Evolutionary conservation across 2,113 vertebrate genomes (phyloP), one percentile per base, ranked within the genome.

Genomic region (Apeltes quadracus): DNA sequence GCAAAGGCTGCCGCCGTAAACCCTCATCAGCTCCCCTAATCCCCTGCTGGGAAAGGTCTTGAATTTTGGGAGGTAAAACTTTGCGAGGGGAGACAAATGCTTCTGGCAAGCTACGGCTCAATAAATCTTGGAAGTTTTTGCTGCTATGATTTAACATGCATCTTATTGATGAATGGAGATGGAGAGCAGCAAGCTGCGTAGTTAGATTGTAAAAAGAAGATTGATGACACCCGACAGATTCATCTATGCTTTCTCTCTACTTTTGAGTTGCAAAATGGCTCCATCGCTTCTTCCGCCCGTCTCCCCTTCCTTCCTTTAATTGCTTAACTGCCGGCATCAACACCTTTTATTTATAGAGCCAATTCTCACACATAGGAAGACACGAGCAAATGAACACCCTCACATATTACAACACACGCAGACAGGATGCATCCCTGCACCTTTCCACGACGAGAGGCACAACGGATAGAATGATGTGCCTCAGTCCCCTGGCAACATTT

Each of bases 331-430:
- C 69, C 61, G 65, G 87, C 75, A 86, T 89, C 85, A 85, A 88
- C 90, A 92, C 89, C 84, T 87, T 29, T 44, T 92, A 92, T 91
- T 92, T 91, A 90, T 92, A 91, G 91, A 84, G 61, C n/a, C 67
- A 55, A 69, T 70, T 70, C 76, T 85, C 87, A 82, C 86, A 86
- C 76, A 7, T 72, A 69, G 68, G 86, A 68, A 76, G 67, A 68
- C 83, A 84, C 81, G 77, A 74, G 78, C 74, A 79, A 75, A 84
- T 78, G 72, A 81, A 79, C 77, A 67, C 67, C 55, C 66, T 81
- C 67, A 64, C 83, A 63, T 25, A 54, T 23, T 32, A 72, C 13
- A 43, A 27, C 46, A 12, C 54, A 16, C 59, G 38, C 62, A 48
- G 25, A 27, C 27, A 10, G 50, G 34, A 46, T 43, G 62, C 46